These are phyloP conservation scores for Mallotus villosus DNA, from an alignment of 2,797 vertebrate species.

Conservation along the genomic window DNA sequence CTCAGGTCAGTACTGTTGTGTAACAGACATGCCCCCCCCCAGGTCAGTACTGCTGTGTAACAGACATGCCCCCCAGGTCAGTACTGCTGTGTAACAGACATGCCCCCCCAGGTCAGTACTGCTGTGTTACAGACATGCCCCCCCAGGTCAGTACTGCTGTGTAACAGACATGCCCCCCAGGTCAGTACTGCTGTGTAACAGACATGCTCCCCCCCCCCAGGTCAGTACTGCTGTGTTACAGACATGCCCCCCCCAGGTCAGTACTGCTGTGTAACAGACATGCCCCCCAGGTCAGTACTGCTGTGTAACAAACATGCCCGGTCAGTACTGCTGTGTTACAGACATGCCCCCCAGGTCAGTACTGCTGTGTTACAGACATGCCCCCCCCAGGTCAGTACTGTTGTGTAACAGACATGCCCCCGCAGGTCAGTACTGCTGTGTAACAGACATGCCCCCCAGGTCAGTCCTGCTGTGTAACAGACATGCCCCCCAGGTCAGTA, in stretches of 20 bases:
- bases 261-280: not conserved
- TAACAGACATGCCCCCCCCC: not conserved
- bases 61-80: not conserved
- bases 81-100: conserved; percentile 35
- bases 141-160: not conserved
- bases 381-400: conserved; percentile 77
- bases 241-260: not conserved
- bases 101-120: not conserved
- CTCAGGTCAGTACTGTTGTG: not conserved
- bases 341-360: no score
- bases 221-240: not conserved
- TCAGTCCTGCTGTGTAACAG: not conserved
- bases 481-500: not conserved
- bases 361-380: conserved; percentile 75
- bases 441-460: not conserved
- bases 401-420: not conserved
- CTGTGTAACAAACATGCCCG: not conserved
- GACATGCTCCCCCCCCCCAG: conserved; percentile 30
- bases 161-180: conserved; percentile 73
- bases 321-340: conserved; percentile 36
- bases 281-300: not conserved
- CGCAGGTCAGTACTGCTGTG: conserved; percentile 3
- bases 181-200: conserved; percentile 65
- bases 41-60: conserved; percentile 37
- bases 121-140: conserved; percentile 34